A percentile compares a stretch with the other conserved stretches of the same genome.
Evolutionary conservation across 2,888 invertebrate species (phyloP).

Genomic region (Meandrusa payeni): DNA sequence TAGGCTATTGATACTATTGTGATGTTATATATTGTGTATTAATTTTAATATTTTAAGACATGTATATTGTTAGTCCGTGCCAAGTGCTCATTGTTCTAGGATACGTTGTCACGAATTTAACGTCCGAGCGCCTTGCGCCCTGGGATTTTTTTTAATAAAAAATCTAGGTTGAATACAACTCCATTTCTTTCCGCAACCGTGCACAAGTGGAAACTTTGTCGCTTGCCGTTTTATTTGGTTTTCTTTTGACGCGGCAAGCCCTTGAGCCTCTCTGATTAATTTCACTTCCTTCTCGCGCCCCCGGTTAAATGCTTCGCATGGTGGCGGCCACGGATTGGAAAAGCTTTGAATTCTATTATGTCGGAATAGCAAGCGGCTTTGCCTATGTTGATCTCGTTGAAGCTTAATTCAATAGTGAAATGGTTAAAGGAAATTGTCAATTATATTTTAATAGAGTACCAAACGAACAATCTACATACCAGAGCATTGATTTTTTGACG

Average conservation of each 20-base stretch:
- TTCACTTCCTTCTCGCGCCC: constrained; percentile 45
- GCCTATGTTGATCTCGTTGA: not conserved
- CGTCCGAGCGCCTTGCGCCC: no score
- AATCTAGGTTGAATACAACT: constrained; percentile 29
- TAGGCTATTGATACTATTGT: no score
- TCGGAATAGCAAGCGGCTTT: not conserved
- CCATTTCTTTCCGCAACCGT: constrained; percentile 33
- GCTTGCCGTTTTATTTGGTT: constrained; percentile 79
- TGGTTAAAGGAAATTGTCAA: not conserved
- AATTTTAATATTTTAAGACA: no score
- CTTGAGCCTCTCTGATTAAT: constrained; percentile 78
- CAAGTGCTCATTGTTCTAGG: no score
- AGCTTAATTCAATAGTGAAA: not conserved
- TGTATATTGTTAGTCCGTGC: no score
- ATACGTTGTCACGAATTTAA: no score
- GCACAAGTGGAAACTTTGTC: constrained; percentile 66
- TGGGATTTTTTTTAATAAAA: constrained; percentile 30
- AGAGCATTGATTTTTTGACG: no score
- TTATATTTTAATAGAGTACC: no score
- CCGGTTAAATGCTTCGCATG: constrained; percentile 8
- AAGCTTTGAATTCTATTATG: constrained; percentile 14
- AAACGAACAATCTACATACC: no score
- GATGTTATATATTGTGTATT: no score
- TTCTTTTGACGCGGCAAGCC: constrained; percentile 79
- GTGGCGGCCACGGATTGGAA: constrained; percentile 1